phyloP scores from a whole-genome alignment of 1,140 invertebrate species.

The Hetaerina americana region DNA sequence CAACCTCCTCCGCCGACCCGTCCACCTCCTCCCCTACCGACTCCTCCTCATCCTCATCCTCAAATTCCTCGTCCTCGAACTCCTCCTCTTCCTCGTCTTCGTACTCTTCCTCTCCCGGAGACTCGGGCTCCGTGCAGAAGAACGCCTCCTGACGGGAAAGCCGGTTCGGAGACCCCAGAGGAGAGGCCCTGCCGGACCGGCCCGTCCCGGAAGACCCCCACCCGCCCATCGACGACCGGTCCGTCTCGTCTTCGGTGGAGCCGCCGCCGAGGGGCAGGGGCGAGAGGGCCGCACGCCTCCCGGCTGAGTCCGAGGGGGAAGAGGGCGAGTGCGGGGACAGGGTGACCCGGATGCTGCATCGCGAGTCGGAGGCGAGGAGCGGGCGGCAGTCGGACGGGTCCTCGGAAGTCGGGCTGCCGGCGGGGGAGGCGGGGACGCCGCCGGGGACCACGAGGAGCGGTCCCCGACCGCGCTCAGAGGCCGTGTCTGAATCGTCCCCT shows the following conservation, averaged over 20 bases:
- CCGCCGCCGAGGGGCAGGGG: no score
- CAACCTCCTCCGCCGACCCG: slow-evolving; percentile 31
- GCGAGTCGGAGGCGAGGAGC: slow-evolving; percentile 20
- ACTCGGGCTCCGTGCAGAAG: slow-evolving; percentile 38
- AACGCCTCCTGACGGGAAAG: slow-evolving; percentile 67
- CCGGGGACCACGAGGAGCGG: no score
- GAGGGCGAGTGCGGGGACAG: slow-evolving; percentile 42
- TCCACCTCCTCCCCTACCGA: slow-evolving; percentile 41
- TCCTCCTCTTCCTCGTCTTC: slow-evolving; percentile 31
- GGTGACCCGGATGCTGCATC: slow-evolving; percentile 51
- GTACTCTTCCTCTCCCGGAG: slow-evolving; percentile 12
- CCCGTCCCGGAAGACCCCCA: no score
- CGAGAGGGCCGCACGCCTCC: no score
- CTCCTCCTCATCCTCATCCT: slow-evolving; percentile 43
- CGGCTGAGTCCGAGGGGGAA: slow-evolving; percentile 24
- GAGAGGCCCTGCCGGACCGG: no score
- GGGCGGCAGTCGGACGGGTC: slow-evolving; percentile 20
- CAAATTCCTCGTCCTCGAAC: slow-evolving; percentile 30
- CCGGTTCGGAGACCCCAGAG: slow-evolving; percentile 39
- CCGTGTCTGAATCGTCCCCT: slow-evolving; percentile 24
- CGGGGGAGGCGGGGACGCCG: no score
- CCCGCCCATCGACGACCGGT: no score
- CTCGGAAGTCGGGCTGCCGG: no score
- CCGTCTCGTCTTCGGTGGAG: no score
- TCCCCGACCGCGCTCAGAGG: background rate